phyloP scores from a whole-genome alignment of 2,113 vertebrate species.

The Larimichthys crocea region DNA sequence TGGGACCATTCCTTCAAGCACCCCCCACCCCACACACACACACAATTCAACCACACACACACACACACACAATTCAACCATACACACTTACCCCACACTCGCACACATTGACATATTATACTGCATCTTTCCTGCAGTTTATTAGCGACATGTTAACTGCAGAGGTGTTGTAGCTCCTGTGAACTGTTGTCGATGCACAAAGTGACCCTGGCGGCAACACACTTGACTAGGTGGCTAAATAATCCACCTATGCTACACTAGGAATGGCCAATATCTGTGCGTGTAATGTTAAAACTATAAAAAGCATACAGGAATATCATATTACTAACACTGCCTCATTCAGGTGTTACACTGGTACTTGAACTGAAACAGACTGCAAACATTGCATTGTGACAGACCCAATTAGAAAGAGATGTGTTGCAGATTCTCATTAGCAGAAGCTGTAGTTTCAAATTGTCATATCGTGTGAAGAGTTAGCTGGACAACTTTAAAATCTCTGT shows the following conservation, averaged over 20 bases:
- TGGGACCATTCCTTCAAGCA: conserved; percentile 33
- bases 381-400: conserved; percentile 11
- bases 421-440: not conserved
- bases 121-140: conserved; percentile 57
- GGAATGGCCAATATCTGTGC: conserved; percentile 37
- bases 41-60: conserved; percentile 1
- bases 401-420: conserved; percentile 1
- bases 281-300: conserved; percentile 47
- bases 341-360: conserved; percentile 31
- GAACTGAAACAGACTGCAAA: conserved; percentile 4
- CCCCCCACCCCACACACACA: conserved; percentile 28
- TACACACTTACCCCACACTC: conserved; percentile 35
- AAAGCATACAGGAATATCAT: conserved; percentile 22
- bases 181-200: conserved; percentile 40
- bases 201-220: conserved; percentile 44
- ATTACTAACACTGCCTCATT: conserved; percentile 32
- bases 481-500: conserved; percentile 12
- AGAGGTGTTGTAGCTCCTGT: conserved; percentile 44
- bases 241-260: conserved; percentile 39
- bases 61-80: conserved; percentile 30
- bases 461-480: conserved; percentile 1
- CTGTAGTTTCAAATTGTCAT: no score
- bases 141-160: conserved; percentile 43
- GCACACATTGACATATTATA: conserved; percentile 42
- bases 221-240: conserved; percentile 30